phyloP scores from a whole-genome alignment of 2,888 invertebrate species.

The Sinohyriopsis cumingii region DNA sequence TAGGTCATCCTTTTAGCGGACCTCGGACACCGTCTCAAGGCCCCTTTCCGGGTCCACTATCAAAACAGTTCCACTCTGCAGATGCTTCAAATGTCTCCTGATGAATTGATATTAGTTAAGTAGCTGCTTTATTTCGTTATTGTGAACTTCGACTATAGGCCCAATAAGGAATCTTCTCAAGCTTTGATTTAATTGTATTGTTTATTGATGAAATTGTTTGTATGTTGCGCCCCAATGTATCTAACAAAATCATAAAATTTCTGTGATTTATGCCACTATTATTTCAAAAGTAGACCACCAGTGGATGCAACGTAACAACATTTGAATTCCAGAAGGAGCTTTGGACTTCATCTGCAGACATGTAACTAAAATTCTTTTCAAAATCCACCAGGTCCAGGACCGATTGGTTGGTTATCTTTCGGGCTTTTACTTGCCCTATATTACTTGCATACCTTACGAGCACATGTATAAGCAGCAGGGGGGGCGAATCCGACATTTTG shows the following conservation, averaged over 20 bases:
- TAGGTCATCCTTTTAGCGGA: conserved; percentile 20
- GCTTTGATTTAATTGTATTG: not conserved
- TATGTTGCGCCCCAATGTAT: conserved; percentile 24
- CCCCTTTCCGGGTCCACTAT: conserved; percentile 23
- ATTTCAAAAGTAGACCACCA: conserved; percentile 24
- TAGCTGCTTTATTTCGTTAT: conserved; percentile 31
- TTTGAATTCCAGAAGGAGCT: conserved; percentile 34
- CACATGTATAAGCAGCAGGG: no score
- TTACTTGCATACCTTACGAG: conserved; percentile 10
- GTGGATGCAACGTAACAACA: conserved; percentile 33
- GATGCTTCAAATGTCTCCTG: conserved; percentile 7
- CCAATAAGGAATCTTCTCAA: conserved; percentile 28
- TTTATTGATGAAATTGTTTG: conserved; percentile 14
- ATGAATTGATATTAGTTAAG: conserved; percentile 19
- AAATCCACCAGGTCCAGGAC: conserved; percentile 34
- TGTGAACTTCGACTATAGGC: conserved; percentile 35
- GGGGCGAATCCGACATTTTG: no score
- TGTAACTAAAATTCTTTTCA: conserved; percentile 18
- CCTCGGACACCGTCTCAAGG: conserved; percentile 30
- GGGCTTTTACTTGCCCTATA: conserved; percentile 15
- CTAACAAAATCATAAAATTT: conserved; percentile 28
- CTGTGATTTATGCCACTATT: conserved; percentile 11
- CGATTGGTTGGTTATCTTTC: conserved; percentile 22
- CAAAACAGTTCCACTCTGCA: conserved; percentile 33
- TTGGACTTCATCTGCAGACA: conserved; percentile 25